Percentiles rank a stretch among this genome's conserved stretches.
These are phyloP conservation scores for Diploscapter pachys DNA, from an alignment of 1,140 invertebrate genomes.

Conservation along the genomic window DNA sequence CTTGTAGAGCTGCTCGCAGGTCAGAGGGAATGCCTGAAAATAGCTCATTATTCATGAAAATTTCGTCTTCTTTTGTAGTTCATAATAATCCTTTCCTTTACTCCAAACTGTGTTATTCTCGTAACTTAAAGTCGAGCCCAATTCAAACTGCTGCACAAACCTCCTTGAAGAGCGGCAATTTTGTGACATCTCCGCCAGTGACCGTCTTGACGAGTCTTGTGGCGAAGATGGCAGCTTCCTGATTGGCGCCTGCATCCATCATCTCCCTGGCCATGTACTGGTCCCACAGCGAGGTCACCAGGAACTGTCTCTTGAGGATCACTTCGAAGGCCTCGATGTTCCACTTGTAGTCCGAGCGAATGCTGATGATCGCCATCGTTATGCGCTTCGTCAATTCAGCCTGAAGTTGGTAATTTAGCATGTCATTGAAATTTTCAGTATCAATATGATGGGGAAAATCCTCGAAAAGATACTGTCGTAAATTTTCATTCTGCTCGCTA, in stretches of 20 bases:
- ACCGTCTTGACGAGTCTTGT: constrained; percentile 86
- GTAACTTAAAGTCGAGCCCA: too few species aligned
- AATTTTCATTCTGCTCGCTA: too few species aligned
- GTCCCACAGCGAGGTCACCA: constrained; percentile 77
- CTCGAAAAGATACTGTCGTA: too few species aligned
- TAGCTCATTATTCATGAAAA: not conserved
- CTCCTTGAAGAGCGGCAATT: too few species aligned
- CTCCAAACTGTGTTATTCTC: too few species aligned
- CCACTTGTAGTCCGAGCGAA: constrained; percentile 79
- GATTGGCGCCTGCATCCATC: constrained; percentile 76
- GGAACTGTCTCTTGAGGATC: constrained; percentile 66
- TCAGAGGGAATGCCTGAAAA: constrained; percentile 16
- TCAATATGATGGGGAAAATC: constrained; percentile 7
- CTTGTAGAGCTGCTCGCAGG: constrained; percentile 24
- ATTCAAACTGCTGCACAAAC: too few species aligned
- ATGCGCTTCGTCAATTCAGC: constrained; percentile 2
- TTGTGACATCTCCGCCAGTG: constrained; percentile 65
- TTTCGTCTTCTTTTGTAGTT: not conserved
- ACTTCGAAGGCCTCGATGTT: constrained; percentile 85
- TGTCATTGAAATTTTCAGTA: constrained; percentile 4
- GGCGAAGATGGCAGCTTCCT: constrained; percentile 78
- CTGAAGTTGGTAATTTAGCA: too few species aligned
- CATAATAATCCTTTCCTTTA: too few species aligned
- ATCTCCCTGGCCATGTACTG: constrained; percentile 76
- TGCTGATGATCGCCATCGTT: constrained; percentile 64